phyloP scores from a whole-genome alignment of 2,797 vertebrate genomes.

The Scyliorhinus canicula region DNA sequence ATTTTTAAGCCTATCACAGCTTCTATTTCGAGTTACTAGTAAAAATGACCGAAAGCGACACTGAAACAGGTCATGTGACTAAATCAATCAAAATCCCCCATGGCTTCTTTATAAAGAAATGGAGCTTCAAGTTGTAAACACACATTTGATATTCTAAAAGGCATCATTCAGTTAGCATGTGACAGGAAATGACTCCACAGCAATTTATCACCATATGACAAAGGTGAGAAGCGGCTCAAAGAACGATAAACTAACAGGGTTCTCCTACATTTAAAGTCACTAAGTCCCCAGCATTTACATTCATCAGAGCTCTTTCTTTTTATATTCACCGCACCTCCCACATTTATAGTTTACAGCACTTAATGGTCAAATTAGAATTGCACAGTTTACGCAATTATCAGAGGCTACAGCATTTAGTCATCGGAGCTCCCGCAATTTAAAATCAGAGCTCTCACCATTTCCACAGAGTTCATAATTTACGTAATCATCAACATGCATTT shows the following conservation, averaged over 20 bases:
- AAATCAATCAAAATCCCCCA: neutral
- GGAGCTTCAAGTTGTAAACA: neutral
- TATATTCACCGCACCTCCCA: neutral
- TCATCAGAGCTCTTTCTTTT: neutral
- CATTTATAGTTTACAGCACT: neutral
- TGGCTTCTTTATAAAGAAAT: neutral
- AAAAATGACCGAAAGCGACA: neutral
- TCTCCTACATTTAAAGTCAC: neutral
- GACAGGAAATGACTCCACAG: constrained; percentile 28
- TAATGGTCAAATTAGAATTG: neutral
- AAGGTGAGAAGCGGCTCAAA: neutral
- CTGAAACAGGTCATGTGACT: neutral
- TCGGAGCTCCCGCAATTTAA: neutral
- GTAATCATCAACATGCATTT: neutral
- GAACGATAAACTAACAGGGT: neutral
- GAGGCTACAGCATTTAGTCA: neutral
- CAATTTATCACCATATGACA: neutral
- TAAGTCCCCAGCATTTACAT: neutral
- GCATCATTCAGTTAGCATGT: neutral
- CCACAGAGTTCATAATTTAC: neutral
- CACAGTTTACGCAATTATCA: neutral
- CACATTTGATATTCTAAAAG: neutral
- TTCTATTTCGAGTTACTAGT: neutral
- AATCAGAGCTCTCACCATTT: neutral
- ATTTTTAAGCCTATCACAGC: neutral